Evolutionary conservation across 2,113 vertebrate species (phyloP), one percentile per base, ranked within the genome.

Genomic region (Urocynchramus pylzowi): DNA sequence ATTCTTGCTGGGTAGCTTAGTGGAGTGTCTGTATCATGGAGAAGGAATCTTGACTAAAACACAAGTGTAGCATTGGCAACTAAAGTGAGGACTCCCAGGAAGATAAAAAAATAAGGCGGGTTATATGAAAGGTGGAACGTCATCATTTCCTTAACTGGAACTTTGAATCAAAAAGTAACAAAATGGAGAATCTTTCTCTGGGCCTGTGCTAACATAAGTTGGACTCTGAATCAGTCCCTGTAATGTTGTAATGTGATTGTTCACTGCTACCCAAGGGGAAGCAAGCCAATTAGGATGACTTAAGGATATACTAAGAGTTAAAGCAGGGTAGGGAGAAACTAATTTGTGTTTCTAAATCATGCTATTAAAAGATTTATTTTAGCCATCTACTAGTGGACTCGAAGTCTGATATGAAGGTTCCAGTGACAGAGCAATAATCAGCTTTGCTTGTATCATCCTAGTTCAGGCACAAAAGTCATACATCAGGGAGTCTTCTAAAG

Each of bases 381-480:
- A 87, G 68, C 69, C 73, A 69, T 77, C 63, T 90, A 64, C 31
- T 84, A 18, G 49, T 71, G 49, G 68, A 52, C 61, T 84, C 19
- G 7, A 75, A 80, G 73, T 70, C 65, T 64, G 56, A 70, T 71
- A 37, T 2, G 52, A 91, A 94, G 53, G 73, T 94, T 97, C 56
- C 64, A 78, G 68, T 84, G 90, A 71, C 79, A 90, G 90, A 92
- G 41, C 68, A 92, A 56, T 95, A 84, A 96, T 93, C 88, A 89
- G 69, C 76, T 97, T 96, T 93, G 31, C 80, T 93, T 82, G 53
- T 92, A 71, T 90, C 95, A 45, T 87, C 56, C 64, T 47, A n/a
- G 76, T 68, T 92, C 88, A 95, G 90, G 88, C 76, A 77, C 83
- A 84, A 49, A 84, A 96, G 88, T 95, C 93, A 61, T 82, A 90